Percentiles rank a stretch among this genome's conserved stretches.
Conservation (phyloP, 2,113 vertebrate species). For the Dicaeum eximium region DNA sequence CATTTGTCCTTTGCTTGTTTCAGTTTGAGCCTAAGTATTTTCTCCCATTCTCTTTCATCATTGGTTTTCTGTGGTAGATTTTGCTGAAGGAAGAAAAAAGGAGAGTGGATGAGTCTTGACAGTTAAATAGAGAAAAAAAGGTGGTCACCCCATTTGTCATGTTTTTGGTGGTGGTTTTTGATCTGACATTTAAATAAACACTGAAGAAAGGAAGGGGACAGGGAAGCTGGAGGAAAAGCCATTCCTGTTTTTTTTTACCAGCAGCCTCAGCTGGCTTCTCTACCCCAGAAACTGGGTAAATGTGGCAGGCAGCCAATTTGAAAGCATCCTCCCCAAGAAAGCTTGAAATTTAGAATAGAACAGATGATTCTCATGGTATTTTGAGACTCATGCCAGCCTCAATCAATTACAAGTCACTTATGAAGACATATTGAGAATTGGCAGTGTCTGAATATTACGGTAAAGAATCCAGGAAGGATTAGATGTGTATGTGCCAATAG, state of each 20-base stretch:
- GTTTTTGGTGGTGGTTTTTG: not conserved
- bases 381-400: constrained; percentile 30
- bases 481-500: not conserved
- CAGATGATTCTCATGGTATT: constrained; percentile 58
- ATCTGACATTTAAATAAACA: not conserved
- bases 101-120: not conserved
- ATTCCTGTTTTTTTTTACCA: not conserved
- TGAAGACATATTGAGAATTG: constrained; percentile 34
- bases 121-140: not conserved
- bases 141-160: not conserved
- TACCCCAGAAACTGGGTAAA: constrained; percentile 5
- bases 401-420: constrained; percentile 49
- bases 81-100: not conserved
- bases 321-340: constrained; percentile 38
- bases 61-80: not conserved
- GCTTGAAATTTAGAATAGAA: constrained; percentile 45
- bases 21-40: not conserved
- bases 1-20: not conserved
- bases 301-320: constrained; percentile 52
- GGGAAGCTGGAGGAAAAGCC: not conserved
- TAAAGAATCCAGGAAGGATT: constrained; percentile 17
- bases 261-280: constrained; percentile 2
- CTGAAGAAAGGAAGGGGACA: not conserved
- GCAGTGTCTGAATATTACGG: not conserved
- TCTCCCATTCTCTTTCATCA: not conserved